A percentile compares a stretch with the other conserved stretches of the same genome.
Evolutionary conservation across 2,113 vertebrate genomes (phyloP).

Genomic region (Cisticola juncidis): DNA sequence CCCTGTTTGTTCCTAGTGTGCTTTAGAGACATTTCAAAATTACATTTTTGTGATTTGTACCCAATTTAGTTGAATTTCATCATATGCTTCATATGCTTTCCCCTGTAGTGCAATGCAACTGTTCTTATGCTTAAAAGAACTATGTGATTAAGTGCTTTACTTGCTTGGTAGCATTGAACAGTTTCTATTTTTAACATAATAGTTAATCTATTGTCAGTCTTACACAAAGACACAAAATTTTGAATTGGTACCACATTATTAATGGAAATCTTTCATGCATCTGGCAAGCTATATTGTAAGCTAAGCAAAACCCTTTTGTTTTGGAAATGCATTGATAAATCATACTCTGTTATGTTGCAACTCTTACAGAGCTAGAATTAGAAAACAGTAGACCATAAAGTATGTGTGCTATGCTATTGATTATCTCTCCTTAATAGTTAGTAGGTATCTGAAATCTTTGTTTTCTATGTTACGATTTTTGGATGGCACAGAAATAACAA

Average conservation of each 20-base stretch:
- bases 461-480: neutral
- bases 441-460: neutral
- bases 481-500: too few species aligned
- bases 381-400: neutral
- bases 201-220: neutral
- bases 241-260: neutral
- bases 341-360: neutral
- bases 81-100: neutral
- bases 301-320: neutral
- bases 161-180: neutral
- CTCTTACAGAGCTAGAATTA: neutral
- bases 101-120: neutral
- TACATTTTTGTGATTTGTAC: neutral
- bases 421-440: neutral
- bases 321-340: conserved; percentile 10
- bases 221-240: neutral
- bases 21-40: neutral
- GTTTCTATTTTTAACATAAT: conserved; percentile 16
- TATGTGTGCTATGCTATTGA: neutral
- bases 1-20: neutral
- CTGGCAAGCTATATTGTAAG: neutral
- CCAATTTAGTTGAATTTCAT: neutral
- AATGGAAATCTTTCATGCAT: neutral
- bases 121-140: neutral
- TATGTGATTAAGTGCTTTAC: neutral